A percentile compares a stretch with the other conserved stretches of the same genome.
phyloP scores from a whole-genome alignment of 1,140 invertebrate species.

The Lasaia peninsularis region DNA sequence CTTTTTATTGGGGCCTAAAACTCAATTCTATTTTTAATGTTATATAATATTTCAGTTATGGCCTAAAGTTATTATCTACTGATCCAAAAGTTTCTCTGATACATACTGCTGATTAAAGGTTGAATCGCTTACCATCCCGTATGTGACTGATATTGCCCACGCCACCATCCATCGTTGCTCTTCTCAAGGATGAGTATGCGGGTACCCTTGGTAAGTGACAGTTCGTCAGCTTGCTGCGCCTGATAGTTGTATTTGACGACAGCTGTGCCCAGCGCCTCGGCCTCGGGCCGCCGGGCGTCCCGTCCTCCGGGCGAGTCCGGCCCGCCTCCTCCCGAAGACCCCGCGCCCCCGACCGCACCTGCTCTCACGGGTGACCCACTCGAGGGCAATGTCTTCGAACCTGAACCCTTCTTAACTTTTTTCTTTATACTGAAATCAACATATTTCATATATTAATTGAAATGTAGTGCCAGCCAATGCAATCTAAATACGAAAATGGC shows the following conservation, averaged over 20 bases:
- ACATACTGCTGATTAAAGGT: too few relatives aligned
- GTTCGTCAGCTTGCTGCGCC: slow-evolving; percentile 97
- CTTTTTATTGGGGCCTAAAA: too few relatives aligned
- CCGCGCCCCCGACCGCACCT: slow-evolving; percentile 82
- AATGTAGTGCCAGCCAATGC: too few relatives aligned
- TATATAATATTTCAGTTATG: too few relatives aligned
- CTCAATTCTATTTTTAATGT: too few relatives aligned
- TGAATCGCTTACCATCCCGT: slow-evolving; percentile 82
- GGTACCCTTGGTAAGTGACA: slow-evolving; percentile 94
- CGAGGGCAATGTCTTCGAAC: slow-evolving; percentile 90
- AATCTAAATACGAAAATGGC: too few relatives aligned
- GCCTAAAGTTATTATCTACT: too few relatives aligned
- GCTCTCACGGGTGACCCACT: slow-evolving; percentile 89
- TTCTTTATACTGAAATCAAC: slow-evolving; percentile 89
- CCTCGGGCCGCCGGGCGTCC: slow-evolving; percentile 84
- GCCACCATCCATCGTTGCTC: slow-evolving; percentile 99
- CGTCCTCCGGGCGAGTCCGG: slow-evolving; percentile 84
- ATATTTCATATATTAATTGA: neutral
- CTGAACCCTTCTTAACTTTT: slow-evolving; percentile 91
- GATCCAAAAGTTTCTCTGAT: too few relatives aligned
- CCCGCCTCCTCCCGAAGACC: slow-evolving; percentile 78
- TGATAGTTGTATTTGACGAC: slow-evolving; percentile 99
- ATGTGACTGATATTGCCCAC: slow-evolving; percentile 90
- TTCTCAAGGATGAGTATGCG: slow-evolving; percentile 97
- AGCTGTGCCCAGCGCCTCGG: slow-evolving; percentile 92